Evolutionary conservation across 1,140 invertebrate species (phyloP).

Genomic region (Pygmarrhopalites habei): DNA sequence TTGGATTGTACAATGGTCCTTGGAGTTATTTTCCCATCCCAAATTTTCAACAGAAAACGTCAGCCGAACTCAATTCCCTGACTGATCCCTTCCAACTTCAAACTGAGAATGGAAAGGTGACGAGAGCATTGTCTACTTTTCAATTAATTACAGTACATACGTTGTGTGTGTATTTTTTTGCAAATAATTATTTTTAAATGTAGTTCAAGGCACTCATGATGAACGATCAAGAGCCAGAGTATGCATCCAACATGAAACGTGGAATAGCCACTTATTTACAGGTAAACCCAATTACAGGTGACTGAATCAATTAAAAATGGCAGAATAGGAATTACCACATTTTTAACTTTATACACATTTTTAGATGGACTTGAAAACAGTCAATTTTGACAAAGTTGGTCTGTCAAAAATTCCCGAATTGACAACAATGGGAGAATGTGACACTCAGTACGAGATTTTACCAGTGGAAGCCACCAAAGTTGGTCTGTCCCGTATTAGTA

Average conservation of each 20-base stretch:
- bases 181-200: background rate
- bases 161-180: background rate
- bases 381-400: background rate
- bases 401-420: background rate
- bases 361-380: too few relatives aligned
- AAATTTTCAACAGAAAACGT: conserved; percentile 4
- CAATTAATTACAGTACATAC: background rate
- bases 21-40: conserved; percentile 38
- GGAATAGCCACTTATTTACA: conserved; percentile 36
- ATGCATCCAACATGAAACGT: conserved; percentile 36
- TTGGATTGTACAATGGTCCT: conserved; percentile 37
- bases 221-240: conserved; percentile 39
- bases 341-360: too few relatives aligned
- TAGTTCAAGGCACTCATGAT: conserved; percentile 36
- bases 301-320: too few relatives aligned
- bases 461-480: conserved; percentile 23
- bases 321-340: too few relatives aligned
- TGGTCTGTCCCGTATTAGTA: conserved; percentile 13
- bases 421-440: conserved; percentile 36
- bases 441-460: conserved; percentile 31
- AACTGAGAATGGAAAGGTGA: conserved; percentile 33
- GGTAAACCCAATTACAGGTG: too few relatives aligned
- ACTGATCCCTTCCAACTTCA: conserved; percentile 30
- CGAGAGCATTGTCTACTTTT: background rate
- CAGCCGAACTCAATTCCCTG: conserved; percentile 22